phyloP scores from a whole-genome alignment of 1,140 invertebrate species.

The Samia ricini region DNA sequence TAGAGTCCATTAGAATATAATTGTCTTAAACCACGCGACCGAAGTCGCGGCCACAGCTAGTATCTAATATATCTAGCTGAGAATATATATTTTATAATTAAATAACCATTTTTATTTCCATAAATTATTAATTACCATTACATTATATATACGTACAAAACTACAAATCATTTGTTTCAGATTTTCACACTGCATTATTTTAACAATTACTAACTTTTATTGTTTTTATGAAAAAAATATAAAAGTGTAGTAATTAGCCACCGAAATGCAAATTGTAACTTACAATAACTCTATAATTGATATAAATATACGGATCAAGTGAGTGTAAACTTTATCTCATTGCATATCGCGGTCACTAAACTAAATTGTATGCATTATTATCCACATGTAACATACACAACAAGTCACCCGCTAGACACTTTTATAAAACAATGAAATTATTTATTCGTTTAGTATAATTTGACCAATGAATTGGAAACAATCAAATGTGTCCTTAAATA shows the following conservation, averaged over 20 bases:
- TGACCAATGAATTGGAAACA: not conserved
- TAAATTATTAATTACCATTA: too few relatives aligned
- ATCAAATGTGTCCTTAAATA: not conserved
- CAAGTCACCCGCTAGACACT: not conserved
- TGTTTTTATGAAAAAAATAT: not conserved
- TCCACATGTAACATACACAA: not conserved
- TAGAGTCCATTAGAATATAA: too few relatives aligned
- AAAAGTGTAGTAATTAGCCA: not conserved
- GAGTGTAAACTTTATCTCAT: slow-evolving; percentile 22
- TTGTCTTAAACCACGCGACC: too few relatives aligned
- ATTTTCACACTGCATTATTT: too few relatives aligned
- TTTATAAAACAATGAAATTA: not conserved
- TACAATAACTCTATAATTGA: not conserved
- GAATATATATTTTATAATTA: too few relatives aligned
- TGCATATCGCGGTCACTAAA: slow-evolving; percentile 26
- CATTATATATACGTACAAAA: too few relatives aligned
- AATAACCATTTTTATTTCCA: too few relatives aligned
- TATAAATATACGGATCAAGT: slow-evolving; percentile 9
- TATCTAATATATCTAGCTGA: too few relatives aligned
- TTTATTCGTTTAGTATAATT: not conserved
- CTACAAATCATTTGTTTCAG: too few relatives aligned
- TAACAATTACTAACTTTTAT: too few relatives aligned
- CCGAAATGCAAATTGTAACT: not conserved
- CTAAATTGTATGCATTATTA: slow-evolving; percentile 5
- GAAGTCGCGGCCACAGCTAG: too few relatives aligned